Conservation (phyloP, 2,888 invertebrate genomes). For the Tetropium fuscum region DNA sequence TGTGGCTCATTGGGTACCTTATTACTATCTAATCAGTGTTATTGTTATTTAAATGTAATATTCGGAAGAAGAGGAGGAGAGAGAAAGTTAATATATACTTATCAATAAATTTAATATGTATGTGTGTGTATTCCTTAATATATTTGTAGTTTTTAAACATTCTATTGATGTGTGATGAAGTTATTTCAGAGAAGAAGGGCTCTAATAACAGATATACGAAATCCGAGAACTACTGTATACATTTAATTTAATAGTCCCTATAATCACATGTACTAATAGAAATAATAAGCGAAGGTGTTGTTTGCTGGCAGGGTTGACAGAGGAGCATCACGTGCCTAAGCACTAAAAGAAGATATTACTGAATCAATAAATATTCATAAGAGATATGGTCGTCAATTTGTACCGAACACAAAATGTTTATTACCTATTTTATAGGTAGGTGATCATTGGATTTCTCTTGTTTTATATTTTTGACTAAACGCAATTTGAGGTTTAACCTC, state of each 20-base stretch:
- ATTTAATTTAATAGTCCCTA: slow-evolving; percentile 9
- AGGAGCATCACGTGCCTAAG: slow-evolving; percentile 35
- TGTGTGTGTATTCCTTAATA: no score
- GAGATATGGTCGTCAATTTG: slow-evolving; percentile 4
- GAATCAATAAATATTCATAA: slow-evolving; percentile 40
- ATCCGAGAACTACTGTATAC: slow-evolving; percentile 16
- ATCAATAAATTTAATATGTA: no score
- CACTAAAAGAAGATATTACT: slow-evolving; percentile 40
- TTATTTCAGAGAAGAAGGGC: no score
- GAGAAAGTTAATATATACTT: no score
- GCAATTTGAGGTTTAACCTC: no score
- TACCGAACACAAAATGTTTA: slow-evolving; percentile 10
- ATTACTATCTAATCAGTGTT: no score
- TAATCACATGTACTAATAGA: slow-evolving; percentile 39
- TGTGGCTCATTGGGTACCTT: no score
- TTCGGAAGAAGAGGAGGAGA: no score
- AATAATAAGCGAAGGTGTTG: slow-evolving; percentile 35
- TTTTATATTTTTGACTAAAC: slow-evolving; percentile 9
- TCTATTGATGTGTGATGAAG: no score
- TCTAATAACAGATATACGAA: neutral
- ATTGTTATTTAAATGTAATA: no score
- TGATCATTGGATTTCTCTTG: slow-evolving; percentile 2
- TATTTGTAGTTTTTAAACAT: no score
- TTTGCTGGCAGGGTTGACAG: slow-evolving; percentile 34
- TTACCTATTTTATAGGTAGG: slow-evolving; percentile 15